phyloP scores from a whole-genome alignment of 2,888 invertebrate genomes.

The Temnothorax unifasciatus region DNA sequence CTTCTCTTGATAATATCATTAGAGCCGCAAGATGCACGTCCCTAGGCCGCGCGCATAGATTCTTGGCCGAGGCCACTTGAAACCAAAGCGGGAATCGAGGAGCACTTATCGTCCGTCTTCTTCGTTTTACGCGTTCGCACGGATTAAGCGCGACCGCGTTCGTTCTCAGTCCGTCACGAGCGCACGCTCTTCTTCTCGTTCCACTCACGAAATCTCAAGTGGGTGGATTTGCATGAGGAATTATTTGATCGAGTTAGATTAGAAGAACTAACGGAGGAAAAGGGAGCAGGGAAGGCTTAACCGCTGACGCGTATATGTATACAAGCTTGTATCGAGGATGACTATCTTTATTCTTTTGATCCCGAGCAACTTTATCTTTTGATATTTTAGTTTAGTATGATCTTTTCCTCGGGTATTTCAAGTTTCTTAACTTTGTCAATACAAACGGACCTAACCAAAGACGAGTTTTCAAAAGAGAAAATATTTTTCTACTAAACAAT shows the following conservation, averaged over 20 bases:
- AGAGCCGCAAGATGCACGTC: constrained; percentile 18
- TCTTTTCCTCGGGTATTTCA: background rate
- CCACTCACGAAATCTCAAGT: constrained; percentile 48
- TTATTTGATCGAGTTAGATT: constrained; percentile 32
- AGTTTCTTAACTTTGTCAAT: constrained; percentile 6
- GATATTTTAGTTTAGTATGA: background rate
- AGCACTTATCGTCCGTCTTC: constrained; percentile 25
- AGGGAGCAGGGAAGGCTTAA: background rate
- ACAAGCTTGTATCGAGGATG: constrained; percentile 32
- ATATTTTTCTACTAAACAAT: background rate
- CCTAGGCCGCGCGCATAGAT: background rate
- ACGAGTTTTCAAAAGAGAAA: background rate
- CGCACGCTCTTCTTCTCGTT: constrained; percentile 27
- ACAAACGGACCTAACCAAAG: background rate
- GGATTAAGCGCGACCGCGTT: constrained; percentile 34
- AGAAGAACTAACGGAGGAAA: constrained; percentile 40
- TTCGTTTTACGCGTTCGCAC: constrained; percentile 40
- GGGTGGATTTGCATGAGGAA: constrained; percentile 32
- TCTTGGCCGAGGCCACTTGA: constrained; percentile 32
- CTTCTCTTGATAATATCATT: constrained; percentile 22
- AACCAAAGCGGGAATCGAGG: constrained; percentile 46
- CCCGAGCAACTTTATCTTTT: background rate
- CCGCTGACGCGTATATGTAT: background rate
- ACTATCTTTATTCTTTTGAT: background rate
- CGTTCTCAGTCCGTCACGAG: background rate